phyloP scores from a whole-genome alignment of 2,113 vertebrate genomes.

The Setophaga kirtlandii region DNA sequence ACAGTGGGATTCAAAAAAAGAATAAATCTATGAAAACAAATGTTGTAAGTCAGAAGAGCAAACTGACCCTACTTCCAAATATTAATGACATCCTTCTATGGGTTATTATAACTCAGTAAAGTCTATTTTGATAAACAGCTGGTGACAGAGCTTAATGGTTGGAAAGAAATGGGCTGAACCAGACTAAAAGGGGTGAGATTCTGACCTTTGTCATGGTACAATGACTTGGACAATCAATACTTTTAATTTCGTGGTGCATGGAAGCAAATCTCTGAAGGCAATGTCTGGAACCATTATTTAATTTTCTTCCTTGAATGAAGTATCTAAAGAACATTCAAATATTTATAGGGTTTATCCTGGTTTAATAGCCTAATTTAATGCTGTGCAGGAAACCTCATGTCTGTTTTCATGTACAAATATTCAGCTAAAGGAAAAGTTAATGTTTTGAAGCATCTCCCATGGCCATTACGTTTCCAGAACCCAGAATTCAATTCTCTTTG shows the following conservation, averaged over 20 bases:
- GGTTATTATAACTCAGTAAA: background rate
- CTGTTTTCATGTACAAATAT: background rate
- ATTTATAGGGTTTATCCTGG: background rate
- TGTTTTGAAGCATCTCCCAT: background rate
- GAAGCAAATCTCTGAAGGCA: background rate
- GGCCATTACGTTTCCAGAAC: background rate
- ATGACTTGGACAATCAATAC: conserved; percentile 46
- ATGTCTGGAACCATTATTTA: background rate
- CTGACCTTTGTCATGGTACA: conserved; percentile 1
- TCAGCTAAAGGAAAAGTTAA: background rate
- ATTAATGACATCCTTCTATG: background rate
- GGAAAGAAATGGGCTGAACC: background rate
- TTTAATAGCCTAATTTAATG: background rate
- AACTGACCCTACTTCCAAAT: background rate
- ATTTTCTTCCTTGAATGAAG: background rate
- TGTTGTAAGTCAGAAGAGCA: background rate
- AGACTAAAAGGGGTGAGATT: background rate
- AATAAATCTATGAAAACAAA: background rate
- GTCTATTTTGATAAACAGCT: background rate
- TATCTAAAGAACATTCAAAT: background rate
- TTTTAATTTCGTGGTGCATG: conserved; percentile 49
- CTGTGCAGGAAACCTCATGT: background rate
- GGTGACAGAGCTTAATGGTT: background rate
- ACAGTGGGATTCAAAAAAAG: background rate
- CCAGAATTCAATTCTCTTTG: background rate